Percentiles rank a stretch among this genome's conserved stretches.
phyloP scores from a whole-genome alignment of 2,888 invertebrate species.

The Seira musarum region DNA sequence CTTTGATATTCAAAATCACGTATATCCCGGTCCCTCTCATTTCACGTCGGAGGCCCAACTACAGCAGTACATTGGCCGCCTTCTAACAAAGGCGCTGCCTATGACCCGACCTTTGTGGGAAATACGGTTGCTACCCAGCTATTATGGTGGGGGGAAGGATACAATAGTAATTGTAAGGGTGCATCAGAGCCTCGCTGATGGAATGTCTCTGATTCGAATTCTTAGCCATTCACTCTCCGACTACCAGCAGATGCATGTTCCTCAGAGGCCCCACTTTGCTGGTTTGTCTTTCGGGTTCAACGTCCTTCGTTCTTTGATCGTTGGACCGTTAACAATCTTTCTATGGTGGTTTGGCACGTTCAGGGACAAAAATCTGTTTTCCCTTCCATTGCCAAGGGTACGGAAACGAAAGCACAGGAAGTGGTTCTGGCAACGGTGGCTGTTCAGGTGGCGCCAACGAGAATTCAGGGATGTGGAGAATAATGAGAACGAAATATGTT shows the following conservation, averaged over 20 bases:
- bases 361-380: conserved; percentile 73
- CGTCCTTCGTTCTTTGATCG: conserved; percentile 73
- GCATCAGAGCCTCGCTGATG: conserved; percentile 75
- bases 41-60: conserved; percentile 72
- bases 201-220: conserved; percentile 74
- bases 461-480: conserved; percentile 18
- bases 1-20: conserved; percentile 75
- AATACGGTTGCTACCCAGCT: conserved; percentile 74
- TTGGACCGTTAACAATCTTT: conserved; percentile 74
- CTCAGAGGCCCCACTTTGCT: conserved; percentile 72
- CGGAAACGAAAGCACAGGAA: conserved; percentile 37
- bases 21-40: conserved; percentile 72
- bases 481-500: conserved; percentile 28
- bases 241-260: conserved; percentile 70
- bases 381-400: conserved; percentile 62
- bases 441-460: neutral
- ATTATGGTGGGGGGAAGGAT: conserved; percentile 72
- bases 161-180: conserved; percentile 74
- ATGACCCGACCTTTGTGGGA: conserved; percentile 75
- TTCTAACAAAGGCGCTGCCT: conserved; percentile 73
- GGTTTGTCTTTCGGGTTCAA: conserved; percentile 73
- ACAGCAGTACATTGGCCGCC: conserved; percentile 73
- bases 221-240: conserved; percentile 73
- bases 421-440: conserved; percentile 5
- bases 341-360: conserved; percentile 73